Conservation (phyloP, 2,888 invertebrate genomes). For the Cephus spinipes region DNA sequence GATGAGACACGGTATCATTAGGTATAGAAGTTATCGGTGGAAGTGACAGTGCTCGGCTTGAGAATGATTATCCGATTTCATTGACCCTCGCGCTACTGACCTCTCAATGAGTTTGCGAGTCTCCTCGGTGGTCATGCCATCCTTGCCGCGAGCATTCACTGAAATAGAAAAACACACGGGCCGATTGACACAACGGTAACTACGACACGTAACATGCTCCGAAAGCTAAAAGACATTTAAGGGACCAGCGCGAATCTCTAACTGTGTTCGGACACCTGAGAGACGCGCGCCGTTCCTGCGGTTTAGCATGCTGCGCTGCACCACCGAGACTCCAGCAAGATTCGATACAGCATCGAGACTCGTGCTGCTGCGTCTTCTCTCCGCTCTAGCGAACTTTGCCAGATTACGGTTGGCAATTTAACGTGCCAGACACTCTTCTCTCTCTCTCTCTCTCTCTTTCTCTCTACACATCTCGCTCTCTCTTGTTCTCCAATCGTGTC, state of each 20-base stretch:
- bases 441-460: too few species aligned
- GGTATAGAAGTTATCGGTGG: too few species aligned
- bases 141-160: constrained; percentile 80
- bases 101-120: constrained; percentile 98
- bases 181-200: constrained; percentile 69
- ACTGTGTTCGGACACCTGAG: constrained; percentile 10
- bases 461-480: too few species aligned
- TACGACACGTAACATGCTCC: constrained; percentile 56
- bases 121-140: constrained; percentile 95
- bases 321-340: constrained; percentile 17
- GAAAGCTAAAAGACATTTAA: constrained; percentile 10
- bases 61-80: neutral
- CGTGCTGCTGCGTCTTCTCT: too few species aligned
- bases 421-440: too few species aligned
- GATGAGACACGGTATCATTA: too few species aligned
- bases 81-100: constrained; percentile 74
- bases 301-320: constrained; percentile 13
- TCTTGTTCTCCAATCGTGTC: too few species aligned
- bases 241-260: constrained; percentile 14
- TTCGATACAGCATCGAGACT: constrained; percentile 3
- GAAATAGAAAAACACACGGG: constrained; percentile 73
- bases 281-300: constrained; percentile 14
- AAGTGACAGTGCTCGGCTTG: too few species aligned
- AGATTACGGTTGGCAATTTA: too few species aligned
- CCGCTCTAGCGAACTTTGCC: too few species aligned